Evolutionary conservation across 1,140 invertebrate species (phyloP), one percentile per base, ranked within the genome.

Genomic region (Cephus cinctus): DNA sequence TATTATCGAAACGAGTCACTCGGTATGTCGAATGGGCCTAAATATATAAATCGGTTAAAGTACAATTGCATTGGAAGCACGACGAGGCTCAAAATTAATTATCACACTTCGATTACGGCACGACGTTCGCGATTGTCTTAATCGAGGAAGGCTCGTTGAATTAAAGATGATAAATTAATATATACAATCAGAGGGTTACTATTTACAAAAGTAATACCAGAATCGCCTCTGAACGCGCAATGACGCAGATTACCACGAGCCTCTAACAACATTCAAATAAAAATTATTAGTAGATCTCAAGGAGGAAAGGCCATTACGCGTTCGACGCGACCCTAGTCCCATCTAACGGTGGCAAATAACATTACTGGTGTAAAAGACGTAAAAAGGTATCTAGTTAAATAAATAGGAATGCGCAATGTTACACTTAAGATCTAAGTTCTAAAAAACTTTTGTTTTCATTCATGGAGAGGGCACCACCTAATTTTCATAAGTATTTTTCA

Each of bases 351-450:
- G n/a, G n/a, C n/a, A n/a, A 30, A 11, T 30, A 30, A 30, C 14
- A 30, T 4, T 12, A 12, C 14, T 15, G 9, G 34, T 36, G 19
- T 36, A 36, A 36, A 8, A 36, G 27, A 2, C 14, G 27, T 36
- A 15, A 36, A 36, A 14, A 36, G 34, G n/a, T n/a, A n/a, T n/a
- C n/a, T n/a, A n/a, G n/a, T 36, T 36, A 2, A 36, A 36, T 36
- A 36, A 36, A 36, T 36, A 36, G 34, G 34, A 36, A 36, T 36
- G 34, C 34, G 19, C 19, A 5, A 36, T 15, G 19, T 3, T 36
- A 36, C 14, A 12, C 19, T 36, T 15, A 18, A 12, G 34, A 36
- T 36, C 34, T 36, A 15, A 36, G 0, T 11, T 30, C 14, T 30
- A 11, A 30, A 15, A 15, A 36, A 36, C 14, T 36, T 36, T 15